Conservation (phyloP, 2,113 vertebrate species). For the Mesocricetus auratus region DNA sequence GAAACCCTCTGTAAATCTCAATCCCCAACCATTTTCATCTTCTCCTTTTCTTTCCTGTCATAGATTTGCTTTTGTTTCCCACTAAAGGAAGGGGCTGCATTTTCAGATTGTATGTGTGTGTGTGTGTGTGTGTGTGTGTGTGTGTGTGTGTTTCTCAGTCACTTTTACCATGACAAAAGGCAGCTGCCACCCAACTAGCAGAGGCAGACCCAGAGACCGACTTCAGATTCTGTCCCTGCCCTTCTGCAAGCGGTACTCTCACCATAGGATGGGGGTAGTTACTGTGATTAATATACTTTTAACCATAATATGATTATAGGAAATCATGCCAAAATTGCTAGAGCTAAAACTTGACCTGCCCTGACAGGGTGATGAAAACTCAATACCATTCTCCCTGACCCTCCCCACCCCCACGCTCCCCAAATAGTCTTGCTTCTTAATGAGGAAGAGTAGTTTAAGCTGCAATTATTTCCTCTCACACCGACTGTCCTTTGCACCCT, state of each 20-base stretch:
- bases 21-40: neutral
- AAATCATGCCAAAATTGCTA: constrained; percentile 80
- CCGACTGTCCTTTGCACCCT: constrained; percentile 84
- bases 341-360: constrained; percentile 82
- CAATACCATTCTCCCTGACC: constrained; percentile 76
- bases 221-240: constrained; percentile 52
- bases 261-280: constrained; percentile 76
- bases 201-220: constrained; percentile 22
- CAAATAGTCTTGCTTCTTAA: constrained; percentile 82
- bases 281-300: constrained; percentile 80
- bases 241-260: constrained; percentile 69
- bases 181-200: constrained; percentile 7
- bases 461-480: constrained; percentile 83
- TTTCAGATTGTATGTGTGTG: neutral
- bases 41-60: neutral
- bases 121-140: too few species aligned
- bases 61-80: constrained; percentile 22
- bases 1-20: constrained; percentile 41
- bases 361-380: constrained; percentile 79
- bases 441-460: constrained; percentile 83
- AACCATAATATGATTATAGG: constrained; percentile 81
- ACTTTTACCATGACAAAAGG: constrained; percentile 54
- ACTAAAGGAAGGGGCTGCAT: neutral
- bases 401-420: constrained; percentile 69
- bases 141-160: neutral